phyloP scores from a whole-genome alignment of 2,797 vertebrate genomes.

The Orestias chungarensis region DNA sequence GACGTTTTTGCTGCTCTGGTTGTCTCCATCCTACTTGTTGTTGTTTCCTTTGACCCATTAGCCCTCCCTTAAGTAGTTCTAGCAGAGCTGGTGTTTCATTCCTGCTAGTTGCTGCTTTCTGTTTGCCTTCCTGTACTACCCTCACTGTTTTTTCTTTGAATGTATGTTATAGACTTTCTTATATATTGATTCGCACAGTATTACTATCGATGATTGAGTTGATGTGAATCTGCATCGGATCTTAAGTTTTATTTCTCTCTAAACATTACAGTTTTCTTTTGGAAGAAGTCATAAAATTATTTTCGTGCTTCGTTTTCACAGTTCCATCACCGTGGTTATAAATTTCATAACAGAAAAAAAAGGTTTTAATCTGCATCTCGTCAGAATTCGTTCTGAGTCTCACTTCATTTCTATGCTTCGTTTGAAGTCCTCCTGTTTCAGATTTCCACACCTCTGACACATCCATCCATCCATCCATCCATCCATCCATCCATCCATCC shows the following conservation, averaged over 20 bases:
- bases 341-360: conserved; percentile 19
- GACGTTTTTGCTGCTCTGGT: conserved; percentile 15
- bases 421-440: conserved; percentile 24
- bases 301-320: not conserved
- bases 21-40: conserved; percentile 41
- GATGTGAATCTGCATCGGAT: not conserved
- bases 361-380: conserved; percentile 18
- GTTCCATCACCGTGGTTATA: conserved; percentile 14
- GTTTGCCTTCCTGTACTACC: not conserved
- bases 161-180: not conserved
- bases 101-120: conserved; percentile 1
- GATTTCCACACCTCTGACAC: not conserved
- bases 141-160: not conserved
- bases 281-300: conserved; percentile 10
- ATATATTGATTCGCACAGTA: not conserved
- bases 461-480: not conserved
- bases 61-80: conserved; percentile 37
- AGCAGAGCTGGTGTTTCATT: conserved; percentile 33
- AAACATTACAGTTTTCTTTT: not conserved
- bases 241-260: not conserved
- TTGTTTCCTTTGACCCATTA: conserved; percentile 38
- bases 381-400: conserved; percentile 21
- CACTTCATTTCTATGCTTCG: not conserved
- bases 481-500: too few species aligned
- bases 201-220: not conserved